phyloP scores from a whole-genome alignment of 2,113 vertebrate genomes.

The Varanus salvator region DNA sequence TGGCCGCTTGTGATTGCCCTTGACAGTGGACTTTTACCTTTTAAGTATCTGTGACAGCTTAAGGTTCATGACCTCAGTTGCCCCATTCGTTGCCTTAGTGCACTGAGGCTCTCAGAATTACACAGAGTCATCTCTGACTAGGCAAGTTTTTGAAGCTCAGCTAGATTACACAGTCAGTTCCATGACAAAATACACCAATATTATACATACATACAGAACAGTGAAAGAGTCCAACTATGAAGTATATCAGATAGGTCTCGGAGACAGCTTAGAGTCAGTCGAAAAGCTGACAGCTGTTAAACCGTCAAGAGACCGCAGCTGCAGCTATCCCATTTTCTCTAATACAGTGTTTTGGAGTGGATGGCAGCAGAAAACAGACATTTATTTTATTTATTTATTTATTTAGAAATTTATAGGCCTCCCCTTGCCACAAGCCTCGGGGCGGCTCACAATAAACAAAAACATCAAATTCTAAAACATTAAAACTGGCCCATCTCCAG shows the following conservation, averaged over 20 bases:
- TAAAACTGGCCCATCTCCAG: too few relatives aligned
- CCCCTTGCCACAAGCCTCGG: too few relatives aligned
- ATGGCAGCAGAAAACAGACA: too few relatives aligned
- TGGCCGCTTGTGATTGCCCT: not conserved
- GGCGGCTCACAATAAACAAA: too few relatives aligned
- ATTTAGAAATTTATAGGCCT: too few relatives aligned
- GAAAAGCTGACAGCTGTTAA: not conserved
- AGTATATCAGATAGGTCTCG: too few relatives aligned
- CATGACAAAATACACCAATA: too few relatives aligned
- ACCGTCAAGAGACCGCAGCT: not conserved
- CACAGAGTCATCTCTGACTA: not conserved
- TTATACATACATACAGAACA: not conserved
- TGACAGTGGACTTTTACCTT: not conserved
- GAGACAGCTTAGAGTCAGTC: not conserved
- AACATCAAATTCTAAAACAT: too few relatives aligned
- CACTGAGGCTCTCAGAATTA: not conserved
- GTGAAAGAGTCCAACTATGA: not conserved
- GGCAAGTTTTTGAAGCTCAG: not conserved
- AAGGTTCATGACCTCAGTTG: not conserved
- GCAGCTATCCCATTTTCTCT: not conserved
- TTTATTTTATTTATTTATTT: too few relatives aligned
- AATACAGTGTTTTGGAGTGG: not conserved
- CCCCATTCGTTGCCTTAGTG: not conserved
- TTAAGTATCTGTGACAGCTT: not conserved
- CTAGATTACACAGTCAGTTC: not conserved